Evolutionary conservation across 2,797 vertebrate species (phyloP).

Genomic region (Triplophysa yarkandensis): DNA sequence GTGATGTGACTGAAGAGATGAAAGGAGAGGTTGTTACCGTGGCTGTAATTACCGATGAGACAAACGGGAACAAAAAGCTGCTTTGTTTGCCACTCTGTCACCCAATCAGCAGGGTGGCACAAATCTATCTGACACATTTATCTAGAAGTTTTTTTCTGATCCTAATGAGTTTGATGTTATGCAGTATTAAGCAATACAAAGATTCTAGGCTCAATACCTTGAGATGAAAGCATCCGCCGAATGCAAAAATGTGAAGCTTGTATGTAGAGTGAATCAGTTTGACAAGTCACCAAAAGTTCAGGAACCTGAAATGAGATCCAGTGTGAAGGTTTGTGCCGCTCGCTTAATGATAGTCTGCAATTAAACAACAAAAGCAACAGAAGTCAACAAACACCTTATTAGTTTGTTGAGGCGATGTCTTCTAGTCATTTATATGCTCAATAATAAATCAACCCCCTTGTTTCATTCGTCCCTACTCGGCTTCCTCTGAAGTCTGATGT

Average conservation of each 20-base stretch:
- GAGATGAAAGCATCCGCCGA: no score
- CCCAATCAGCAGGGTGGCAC: constrained; percentile 40
- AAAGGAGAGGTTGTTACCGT: constrained; percentile 60
- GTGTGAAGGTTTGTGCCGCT: constrained; percentile 1
- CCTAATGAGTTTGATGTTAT: constrained; percentile 17
- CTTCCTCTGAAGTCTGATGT: constrained; percentile 39
- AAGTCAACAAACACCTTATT: constrained; percentile 36
- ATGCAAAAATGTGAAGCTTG: not conserved
- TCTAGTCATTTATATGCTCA: constrained; percentile 13
- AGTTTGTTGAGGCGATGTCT: constrained; percentile 1
- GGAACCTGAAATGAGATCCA: not conserved
- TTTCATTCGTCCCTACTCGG: not conserved
- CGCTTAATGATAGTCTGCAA: constrained; percentile 17
- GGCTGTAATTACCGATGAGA: constrained; percentile 57
- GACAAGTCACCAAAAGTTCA: not conserved
- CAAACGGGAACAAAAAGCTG: constrained; percentile 58
- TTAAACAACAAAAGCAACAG: constrained; percentile 11
- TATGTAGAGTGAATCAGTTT: not conserved
- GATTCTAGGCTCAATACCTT: no score
- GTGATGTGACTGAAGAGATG: constrained; percentile 60
- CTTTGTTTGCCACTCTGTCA: constrained; percentile 55
- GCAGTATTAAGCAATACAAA: no score
- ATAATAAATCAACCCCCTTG: constrained; percentile 13
- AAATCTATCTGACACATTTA: constrained; percentile 29
- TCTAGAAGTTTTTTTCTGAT: constrained; percentile 16